Evolutionary conservation across 2,113 vertebrate species (phyloP).

Genomic region (Nicator chloris): DNA sequence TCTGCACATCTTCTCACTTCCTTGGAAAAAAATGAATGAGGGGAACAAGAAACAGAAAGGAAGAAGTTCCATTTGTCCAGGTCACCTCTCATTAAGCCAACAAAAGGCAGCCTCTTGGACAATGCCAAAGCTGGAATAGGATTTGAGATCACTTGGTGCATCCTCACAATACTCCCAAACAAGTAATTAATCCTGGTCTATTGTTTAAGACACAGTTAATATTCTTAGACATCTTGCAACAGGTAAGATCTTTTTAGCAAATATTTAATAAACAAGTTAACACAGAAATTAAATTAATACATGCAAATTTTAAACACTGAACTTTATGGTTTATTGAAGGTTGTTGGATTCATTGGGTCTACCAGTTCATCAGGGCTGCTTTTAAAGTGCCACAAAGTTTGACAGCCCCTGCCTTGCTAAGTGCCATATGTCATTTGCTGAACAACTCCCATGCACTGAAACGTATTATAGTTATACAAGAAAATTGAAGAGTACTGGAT

Average conservation of each 20-base stretch:
- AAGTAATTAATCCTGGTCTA: neutral
- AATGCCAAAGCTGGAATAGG: neutral
- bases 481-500: neutral
- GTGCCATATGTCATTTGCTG: neutral
- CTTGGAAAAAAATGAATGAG: neutral
- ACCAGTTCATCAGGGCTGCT: neutral
- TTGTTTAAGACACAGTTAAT: neutral
- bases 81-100: neutral
- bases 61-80: neutral
- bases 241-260: neutral
- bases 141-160: neutral
- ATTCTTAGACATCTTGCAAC: neutral
- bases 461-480: neutral
- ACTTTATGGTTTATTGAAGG: neutral
- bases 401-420: neutral
- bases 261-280: neutral
- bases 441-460: neutral
- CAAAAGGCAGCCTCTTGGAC: neutral
- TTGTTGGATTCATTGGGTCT: neutral
- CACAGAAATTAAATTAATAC: neutral
- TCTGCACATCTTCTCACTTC: neutral
- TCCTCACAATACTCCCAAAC: neutral
- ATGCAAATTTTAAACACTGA: neutral
- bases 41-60: neutral
- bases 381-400: neutral